These are phyloP conservation scores for Melanostoma scalare DNA, from an alignment of 2,888 invertebrate genomes.

Conservation along the genomic window DNA sequence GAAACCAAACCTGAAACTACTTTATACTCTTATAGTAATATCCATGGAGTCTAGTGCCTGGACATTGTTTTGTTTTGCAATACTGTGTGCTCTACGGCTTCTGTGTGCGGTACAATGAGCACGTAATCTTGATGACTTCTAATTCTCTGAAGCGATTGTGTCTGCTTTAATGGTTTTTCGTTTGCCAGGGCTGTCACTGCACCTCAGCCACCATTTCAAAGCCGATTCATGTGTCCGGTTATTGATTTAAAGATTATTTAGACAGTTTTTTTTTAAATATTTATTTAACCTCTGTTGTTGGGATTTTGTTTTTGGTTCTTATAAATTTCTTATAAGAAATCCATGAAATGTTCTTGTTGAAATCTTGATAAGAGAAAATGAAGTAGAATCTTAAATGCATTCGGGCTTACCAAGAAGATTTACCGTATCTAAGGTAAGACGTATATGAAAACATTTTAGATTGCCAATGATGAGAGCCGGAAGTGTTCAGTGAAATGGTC, in stretches of 20 bases:
- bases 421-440: no score
- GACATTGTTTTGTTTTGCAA: conserved; percentile 8
- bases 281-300: no score
- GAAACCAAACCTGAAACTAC: conserved; percentile 62
- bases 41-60: conserved; percentile 2
- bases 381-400: no score
- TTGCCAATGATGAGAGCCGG: no score
- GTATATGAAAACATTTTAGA: no score
- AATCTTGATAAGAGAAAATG: no score
- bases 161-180: conserved; percentile 35
- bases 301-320: no score
- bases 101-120: conserved; percentile 42
- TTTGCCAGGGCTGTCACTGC: conserved; percentile 22
- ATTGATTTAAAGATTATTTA: conserved; percentile 56
- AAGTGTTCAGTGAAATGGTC: no score
- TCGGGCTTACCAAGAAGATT: no score
- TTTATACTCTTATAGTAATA: background rate
- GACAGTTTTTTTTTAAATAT: background rate
- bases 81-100: conserved; percentile 53
- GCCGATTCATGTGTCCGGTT: conserved; percentile 52
- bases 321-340: no score
- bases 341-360: no score
- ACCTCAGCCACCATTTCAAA: background rate
- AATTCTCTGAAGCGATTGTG: conserved; percentile 53
- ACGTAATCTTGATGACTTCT: conserved; percentile 63